Conservation (phyloP, 2,113 vertebrate genomes). For the Tupaia tana region DNA sequence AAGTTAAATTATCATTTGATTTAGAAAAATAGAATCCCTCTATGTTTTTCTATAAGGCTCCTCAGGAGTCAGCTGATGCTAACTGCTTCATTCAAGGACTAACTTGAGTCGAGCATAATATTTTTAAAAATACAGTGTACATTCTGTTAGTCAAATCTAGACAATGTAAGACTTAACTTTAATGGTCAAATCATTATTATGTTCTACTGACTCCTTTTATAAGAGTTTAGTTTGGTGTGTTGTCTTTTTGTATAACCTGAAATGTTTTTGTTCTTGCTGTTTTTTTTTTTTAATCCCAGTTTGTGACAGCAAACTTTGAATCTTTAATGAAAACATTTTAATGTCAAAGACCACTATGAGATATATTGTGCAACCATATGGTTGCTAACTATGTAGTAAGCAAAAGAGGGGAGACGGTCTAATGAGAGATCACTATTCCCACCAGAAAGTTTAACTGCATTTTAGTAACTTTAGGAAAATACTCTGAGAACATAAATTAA, state of each 20-base stretch:
- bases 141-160: constrained; percentile 18
- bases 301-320: constrained; percentile 40
- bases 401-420: not conserved
- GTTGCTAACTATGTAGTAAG: not conserved
- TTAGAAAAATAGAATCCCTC: constrained; percentile 40
- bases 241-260: not conserved
- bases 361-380: not conserved
- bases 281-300: not conserved
- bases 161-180: constrained; percentile 12
- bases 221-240: not conserved
- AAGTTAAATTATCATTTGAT: constrained; percentile 31
- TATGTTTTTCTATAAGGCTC: not conserved
- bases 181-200: constrained; percentile 21
- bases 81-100: constrained; percentile 42
- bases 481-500: constrained; percentile 15
- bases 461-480: not conserved
- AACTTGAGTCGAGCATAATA: constrained; percentile 2
- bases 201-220: not conserved
- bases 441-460: not conserved
- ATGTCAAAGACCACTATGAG: not conserved
- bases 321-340: constrained; percentile 31
- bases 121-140: not conserved
- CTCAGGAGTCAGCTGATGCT: constrained; percentile 1
- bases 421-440: not conserved
- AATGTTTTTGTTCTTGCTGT: not conserved